Evolutionary conservation across 2,888 invertebrate species (phyloP), one percentile per base, ranked within the genome.

Genomic region (Cepaea hortensis): DNA sequence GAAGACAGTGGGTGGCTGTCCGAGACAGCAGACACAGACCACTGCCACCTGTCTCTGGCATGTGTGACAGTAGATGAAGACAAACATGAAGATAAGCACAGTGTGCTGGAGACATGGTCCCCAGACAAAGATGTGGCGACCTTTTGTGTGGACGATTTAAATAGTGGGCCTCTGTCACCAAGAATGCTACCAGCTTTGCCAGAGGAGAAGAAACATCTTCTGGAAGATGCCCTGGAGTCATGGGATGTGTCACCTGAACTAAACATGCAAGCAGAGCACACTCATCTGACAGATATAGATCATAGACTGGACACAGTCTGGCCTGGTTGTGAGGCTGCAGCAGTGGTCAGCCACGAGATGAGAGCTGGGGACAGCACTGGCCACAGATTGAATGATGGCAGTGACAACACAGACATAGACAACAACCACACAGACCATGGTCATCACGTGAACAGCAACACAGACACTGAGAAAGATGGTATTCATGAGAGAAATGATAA

Each of bases 181-280:
- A 80, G 46, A 61, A 3, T 46, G 23, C 35, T 85, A 35, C 80
- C 87, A 23, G 18, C 55, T 48, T 70, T 87, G 72, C 79, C 85
- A 7, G 77, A 62, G 11, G 85, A 87, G 55, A 87, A 55, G 7
- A 81, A 81, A 72, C 76, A 82, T 20, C 46, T 86, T 1, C 82
- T 85, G 35, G 79, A 70, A 68, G 48, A 75, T 65, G 87, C 86
- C 1, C 55, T 86, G 0, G 15, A 72, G 35, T 35, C 46, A 1
- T n/a, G 20, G 9, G 80, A 79, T 23, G 7, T 46, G 11, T 55
- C n/a, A 35, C 61, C 61, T 79, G 77, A 55, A 61, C 61, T 50
- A 76, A n/a, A 76, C 7, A 15, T 18, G 6, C 18, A 6, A 68
- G 9, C 35, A 35, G 35, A 35, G 35, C 35, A 1, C 35, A 35